A percentile compares a stretch with the other conserved stretches of the same genome.
Conservation (phyloP, 1,140 invertebrate genomes). For the Microvelia longipes region DNA sequence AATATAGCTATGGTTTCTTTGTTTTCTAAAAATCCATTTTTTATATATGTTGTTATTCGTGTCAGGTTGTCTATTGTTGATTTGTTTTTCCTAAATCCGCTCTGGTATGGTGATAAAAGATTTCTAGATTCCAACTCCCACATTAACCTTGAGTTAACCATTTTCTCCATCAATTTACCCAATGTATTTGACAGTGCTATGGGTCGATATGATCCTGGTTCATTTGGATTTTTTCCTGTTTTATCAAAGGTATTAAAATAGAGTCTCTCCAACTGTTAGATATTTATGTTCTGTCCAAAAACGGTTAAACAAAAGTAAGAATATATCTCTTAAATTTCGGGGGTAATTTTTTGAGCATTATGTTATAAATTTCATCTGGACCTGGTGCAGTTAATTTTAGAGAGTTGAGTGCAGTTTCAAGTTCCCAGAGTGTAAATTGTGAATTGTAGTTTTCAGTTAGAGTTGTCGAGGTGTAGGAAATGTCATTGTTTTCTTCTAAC, state of each 20-base stretch:
- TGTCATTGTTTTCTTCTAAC: no score
- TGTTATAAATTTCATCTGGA: neutral
- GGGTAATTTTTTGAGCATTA: neutral
- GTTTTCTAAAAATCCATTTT: neutral
- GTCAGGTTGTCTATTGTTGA: neutral
- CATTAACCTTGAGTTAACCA: neutral
- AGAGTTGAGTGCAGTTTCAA: neutral
- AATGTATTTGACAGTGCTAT: neutral
- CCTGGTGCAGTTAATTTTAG: neutral
- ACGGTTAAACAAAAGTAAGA: neutral
- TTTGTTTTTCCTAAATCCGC: neutral
- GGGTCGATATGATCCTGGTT: neutral
- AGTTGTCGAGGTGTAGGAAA: no score
- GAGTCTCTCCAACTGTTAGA: neutral
- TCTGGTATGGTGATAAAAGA: neutral
- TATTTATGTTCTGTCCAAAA: neutral
- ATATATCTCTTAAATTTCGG: neutral
- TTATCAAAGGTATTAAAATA: neutral
- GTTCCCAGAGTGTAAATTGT: neutral
- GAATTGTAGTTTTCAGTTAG: neutral
- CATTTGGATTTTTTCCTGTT: neutral
- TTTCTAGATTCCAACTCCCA: neutral
- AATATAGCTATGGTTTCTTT: neutral
- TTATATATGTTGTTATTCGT: neutral
- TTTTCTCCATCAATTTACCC: neutral